These are phyloP conservation scores for Phortica okadai DNA, from an alignment of 2,888 invertebrate genomes.

Conservation along the genomic window DNA sequence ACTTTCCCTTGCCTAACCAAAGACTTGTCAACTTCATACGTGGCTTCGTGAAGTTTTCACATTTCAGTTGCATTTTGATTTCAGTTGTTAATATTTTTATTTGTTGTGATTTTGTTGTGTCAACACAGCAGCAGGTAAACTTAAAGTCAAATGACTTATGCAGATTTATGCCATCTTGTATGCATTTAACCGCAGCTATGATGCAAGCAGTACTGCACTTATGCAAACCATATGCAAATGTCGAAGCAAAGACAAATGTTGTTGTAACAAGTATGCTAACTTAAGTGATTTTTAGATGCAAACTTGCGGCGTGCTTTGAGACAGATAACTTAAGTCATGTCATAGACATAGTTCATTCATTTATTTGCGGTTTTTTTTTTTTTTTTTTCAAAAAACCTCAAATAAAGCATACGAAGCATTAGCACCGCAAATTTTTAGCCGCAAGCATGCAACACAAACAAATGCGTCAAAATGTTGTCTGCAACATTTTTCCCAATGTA, in stretches of 20 bases:
- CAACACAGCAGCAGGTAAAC: background rate
- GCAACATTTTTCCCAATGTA: constrained; percentile 36
- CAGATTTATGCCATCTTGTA: background rate
- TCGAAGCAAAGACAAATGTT: background rate
- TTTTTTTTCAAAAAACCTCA: background rate
- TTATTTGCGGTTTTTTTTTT: too few species aligned
- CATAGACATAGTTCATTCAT: too few species aligned
- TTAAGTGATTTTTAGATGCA: too few species aligned
- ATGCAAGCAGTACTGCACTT: background rate
- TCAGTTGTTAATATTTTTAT: background rate
- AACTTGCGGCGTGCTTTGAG: too few species aligned
- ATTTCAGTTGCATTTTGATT: background rate
- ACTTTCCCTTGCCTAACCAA: too few species aligned
- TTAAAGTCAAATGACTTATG: background rate
- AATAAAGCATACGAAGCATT: background rate
- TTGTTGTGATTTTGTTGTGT: background rate
- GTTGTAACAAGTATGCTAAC: too few species aligned
- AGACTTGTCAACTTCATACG: too few species aligned
- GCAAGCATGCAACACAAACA: background rate
- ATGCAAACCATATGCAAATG: background rate
- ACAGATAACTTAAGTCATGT: background rate
- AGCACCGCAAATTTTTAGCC: constrained; percentile 1
- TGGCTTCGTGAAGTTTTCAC: background rate
- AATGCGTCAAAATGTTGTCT: constrained; percentile 27
- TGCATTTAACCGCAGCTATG: background rate